Evolutionary conservation across 2,113 vertebrate species (phyloP), one percentile per base, ranked within the genome.

Genomic region (Tonatia bakeri): DNA sequence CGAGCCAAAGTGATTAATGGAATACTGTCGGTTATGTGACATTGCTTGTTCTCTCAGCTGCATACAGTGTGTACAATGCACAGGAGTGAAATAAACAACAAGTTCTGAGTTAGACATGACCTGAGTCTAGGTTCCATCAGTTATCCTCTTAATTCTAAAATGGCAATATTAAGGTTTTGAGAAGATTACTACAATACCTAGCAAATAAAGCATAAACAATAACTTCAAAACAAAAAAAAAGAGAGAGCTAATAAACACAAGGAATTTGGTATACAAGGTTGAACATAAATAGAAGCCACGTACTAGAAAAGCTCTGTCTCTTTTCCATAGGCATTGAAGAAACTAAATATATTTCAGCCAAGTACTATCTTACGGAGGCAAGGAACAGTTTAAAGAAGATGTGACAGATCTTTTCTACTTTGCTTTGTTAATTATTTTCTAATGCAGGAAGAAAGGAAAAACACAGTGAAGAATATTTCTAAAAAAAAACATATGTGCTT

Each of bases 321-420:
- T 92, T 89, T 90, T 52, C 76, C 72, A 7, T 14, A 84, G 16
- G 28, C 8, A n/a, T 8, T 75, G 38, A 72, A 67, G 22, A 90
- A 40, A 84, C 9, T 75, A 79, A 90, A 64, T 31, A 13, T 83
- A 80, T 72, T 88, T 96, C 43, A 84, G 13, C 6, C 36, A 67
- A 50, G 11, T 70, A 75, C 16, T n/a, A 31, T 45, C 38, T 45
- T 77, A 59, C 1, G 4, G 24, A 72, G 26, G 20, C 13, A 81
- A 93, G n/a, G 91, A 90, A 86, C 1, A 50, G 20, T 86, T 86
- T 61, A 64, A 72, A 56, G 36, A 70, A 77, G 40, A 90, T 31
- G 28, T 9, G 87, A 33, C 7, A 52, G 14, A 43, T 67, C 8
- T 40, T 81, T 83, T 65, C 81, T 36, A 12, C 83, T 92, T 76